Conservation (phyloP, 2,797 vertebrate species). For the Echiichthys vipera region DNA sequence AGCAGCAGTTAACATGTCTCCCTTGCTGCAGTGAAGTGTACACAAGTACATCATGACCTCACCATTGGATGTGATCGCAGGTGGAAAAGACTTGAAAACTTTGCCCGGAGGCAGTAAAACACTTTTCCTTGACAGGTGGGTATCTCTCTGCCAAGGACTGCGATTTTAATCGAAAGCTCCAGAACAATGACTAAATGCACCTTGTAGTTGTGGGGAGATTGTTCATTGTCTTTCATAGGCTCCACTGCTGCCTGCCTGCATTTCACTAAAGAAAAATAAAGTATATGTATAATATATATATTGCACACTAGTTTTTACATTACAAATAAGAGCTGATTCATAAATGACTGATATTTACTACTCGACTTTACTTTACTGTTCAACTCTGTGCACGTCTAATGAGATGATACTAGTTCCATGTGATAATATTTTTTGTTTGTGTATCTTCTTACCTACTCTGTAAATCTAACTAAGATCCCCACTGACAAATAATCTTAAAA, state of each 20-base stretch:
- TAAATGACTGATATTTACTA: not conserved
- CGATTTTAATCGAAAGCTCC: too few species aligned
- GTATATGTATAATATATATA: too few species aligned
- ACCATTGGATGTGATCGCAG: too few species aligned
- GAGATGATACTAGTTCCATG: not conserved
- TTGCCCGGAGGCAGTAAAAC: too few species aligned
- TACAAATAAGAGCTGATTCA: not conserved
- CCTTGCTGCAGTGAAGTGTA: not conserved
- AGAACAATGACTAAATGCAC: not conserved
- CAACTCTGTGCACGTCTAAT: not conserved
- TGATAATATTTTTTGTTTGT: slow-evolving; percentile 19
- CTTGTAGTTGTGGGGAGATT: too few species aligned
- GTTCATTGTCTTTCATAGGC: not conserved
- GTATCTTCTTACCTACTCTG: slow-evolving; percentile 5
- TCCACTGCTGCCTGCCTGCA: not conserved
- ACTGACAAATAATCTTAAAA: slow-evolving; percentile 33
- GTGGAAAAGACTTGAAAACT: too few species aligned
- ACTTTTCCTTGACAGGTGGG: too few species aligned
- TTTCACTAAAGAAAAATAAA: too few species aligned
- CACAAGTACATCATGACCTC: not conserved
- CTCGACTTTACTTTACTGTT: too few species aligned
- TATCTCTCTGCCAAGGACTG: too few species aligned
- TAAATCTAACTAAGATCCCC: slow-evolving; percentile 36
- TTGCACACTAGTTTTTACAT: not conserved
- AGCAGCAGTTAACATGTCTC: not conserved